These are phyloP conservation scores for Macroglossus sobrinus DNA, from an alignment of 2,113 vertebrate species.

Conservation along the genomic window DNA sequence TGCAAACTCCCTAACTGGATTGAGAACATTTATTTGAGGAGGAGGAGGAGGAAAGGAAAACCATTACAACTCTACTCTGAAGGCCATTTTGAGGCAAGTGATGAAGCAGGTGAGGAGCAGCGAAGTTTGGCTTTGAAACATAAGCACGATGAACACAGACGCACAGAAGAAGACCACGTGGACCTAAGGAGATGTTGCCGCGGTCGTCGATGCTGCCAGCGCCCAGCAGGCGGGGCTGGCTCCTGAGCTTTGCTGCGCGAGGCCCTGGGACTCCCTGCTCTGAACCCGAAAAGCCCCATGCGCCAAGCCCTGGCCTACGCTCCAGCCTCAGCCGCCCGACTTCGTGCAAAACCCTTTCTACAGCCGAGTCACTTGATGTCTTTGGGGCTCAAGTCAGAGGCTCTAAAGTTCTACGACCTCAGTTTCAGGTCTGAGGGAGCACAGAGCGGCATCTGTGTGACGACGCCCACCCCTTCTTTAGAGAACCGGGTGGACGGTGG, in stretches of 20 bases:
- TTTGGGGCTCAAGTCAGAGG: not conserved
- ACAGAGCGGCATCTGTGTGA: not conserved
- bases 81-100: not conserved
- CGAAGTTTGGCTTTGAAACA: not conserved
- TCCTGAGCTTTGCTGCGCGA: not conserved
- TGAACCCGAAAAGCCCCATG: not conserved
- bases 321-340: not conserved
- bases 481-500: not conserved
- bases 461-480: not conserved
- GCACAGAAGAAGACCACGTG: not conserved
- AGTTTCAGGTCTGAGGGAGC: not conserved
- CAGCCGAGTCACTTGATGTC: not conserved
- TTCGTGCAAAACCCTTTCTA: not conserved
- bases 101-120: not conserved
- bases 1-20: not conserved
- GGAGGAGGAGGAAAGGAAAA: not conserved
- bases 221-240: not conserved
- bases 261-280: not conserved
- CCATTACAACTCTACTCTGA: not conserved
- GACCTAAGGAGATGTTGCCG: not conserved
- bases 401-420: not conserved
- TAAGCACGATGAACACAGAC: not conserved
- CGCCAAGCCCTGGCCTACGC: not conserved
- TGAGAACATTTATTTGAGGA: not conserved
- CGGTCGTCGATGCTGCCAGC: fast-evolving